A percentile compares a stretch with the other conserved stretches of the same genome.
Evolutionary conservation across 2,113 vertebrate genomes (phyloP).

Genomic region (Brachionichthys hirsutus): DNA sequence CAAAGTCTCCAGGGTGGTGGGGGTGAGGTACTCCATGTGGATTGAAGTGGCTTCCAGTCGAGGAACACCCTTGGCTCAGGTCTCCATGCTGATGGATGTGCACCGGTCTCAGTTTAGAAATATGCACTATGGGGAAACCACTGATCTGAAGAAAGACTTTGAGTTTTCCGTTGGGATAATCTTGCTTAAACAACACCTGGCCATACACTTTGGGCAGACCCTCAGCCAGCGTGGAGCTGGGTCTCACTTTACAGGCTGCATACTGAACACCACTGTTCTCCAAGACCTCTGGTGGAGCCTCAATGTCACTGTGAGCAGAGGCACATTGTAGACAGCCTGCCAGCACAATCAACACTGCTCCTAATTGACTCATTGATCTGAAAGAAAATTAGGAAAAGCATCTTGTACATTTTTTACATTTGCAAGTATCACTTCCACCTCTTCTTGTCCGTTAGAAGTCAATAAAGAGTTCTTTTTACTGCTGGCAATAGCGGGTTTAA

Average conservation of each 20-base stretch:
- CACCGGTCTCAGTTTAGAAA: conserved; percentile 74
- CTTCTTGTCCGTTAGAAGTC: too few species aligned
- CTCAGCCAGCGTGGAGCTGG: conserved; percentile 73
- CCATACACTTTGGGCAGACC: conserved; percentile 81
- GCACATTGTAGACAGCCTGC: conserved; percentile 25
- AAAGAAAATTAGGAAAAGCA: conserved; percentile 18
- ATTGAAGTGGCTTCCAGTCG: conserved; percentile 88
- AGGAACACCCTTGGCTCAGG: conserved; percentile 82
- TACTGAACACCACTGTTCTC: conserved; percentile 64
- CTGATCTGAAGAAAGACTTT: conserved; percentile 77
- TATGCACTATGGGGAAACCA: conserved; percentile 72
- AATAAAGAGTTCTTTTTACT: too few species aligned
- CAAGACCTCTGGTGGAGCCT: conserved; percentile 58
- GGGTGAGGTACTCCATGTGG: conserved; percentile 81
- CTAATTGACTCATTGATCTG: conserved; percentile 35
- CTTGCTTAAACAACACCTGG: conserved; percentile 82
- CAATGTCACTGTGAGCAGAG: conserved; percentile 10
- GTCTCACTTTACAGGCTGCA: conserved; percentile 81
- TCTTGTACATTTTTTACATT: too few species aligned
- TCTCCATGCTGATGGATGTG: conserved; percentile 92
- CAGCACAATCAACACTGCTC: conserved; percentile 45
- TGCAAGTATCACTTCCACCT: too few species aligned
- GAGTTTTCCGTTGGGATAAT: conserved; percentile 65
- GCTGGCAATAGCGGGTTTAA: too few species aligned
- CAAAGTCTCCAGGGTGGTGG: conserved; percentile 90